Conservation (phyloP, 1,140 invertebrate species). For the Acromyrmex echinatior region DNA sequence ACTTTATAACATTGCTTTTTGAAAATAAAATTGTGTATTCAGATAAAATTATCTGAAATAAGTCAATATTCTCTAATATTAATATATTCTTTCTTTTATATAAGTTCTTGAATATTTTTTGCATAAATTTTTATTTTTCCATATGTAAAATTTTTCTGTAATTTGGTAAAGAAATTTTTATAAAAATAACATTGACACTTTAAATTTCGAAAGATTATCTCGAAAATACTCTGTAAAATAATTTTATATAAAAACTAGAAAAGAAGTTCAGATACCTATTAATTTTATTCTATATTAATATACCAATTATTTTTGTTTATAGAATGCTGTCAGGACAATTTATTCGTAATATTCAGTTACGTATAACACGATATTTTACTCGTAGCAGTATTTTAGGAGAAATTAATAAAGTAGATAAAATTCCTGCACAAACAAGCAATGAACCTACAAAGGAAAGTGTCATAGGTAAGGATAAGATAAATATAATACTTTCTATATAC, state of each 20-base stretch:
- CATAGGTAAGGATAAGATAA: conserved; percentile 30
- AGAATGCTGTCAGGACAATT: conserved; percentile 29
- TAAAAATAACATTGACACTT: background rate
- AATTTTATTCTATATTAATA: conserved; percentile 15
- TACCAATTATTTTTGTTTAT: background rate
- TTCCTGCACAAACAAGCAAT: background rate
- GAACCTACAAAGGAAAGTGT: background rate
- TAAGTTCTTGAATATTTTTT: too few relatives aligned
- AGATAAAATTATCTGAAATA: too few relatives aligned
- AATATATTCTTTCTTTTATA: too few relatives aligned
- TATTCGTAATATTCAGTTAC: background rate
- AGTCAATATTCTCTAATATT: too few relatives aligned
- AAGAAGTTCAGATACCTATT: background rate
- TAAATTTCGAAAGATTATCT: background rate
- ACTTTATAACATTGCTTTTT: too few relatives aligned
- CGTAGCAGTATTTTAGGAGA: conserved; percentile 21
- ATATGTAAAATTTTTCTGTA: too few relatives aligned
- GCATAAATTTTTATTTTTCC: too few relatives aligned
- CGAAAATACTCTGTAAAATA: conserved; percentile 7
- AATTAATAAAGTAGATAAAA: conserved; percentile 8
- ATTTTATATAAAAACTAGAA: background rate
- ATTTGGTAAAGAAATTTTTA: background rate
- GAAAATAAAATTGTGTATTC: too few relatives aligned
- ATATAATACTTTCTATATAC: background rate
- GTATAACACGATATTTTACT: conserved; percentile 9